These are phyloP conservation scores for Drosophila lacicola DNA, from an alignment of 2,888 invertebrate genomes.

Conservation along the genomic window DNA sequence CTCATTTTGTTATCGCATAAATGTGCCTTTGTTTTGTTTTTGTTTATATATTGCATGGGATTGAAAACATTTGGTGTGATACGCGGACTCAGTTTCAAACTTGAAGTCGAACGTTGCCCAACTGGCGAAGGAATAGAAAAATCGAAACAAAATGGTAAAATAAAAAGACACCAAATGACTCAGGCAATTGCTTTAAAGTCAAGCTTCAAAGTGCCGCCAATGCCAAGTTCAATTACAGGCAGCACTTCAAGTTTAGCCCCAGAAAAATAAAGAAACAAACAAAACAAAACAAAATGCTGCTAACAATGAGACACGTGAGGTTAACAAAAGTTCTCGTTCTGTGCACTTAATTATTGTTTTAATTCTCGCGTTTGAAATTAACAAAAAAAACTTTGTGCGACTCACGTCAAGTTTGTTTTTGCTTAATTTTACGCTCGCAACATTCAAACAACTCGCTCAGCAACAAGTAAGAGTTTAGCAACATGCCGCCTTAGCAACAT, in stretches of 20 bases:
- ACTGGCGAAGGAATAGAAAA: background rate
- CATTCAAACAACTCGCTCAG: background rate
- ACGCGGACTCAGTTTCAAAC: constrained; percentile 56
- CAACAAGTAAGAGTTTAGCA: constrained; percentile 4
- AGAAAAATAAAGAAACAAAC: background rate
- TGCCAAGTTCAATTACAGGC: constrained; percentile 26
- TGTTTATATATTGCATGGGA: constrained; percentile 65
- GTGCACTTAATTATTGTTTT: constrained; percentile 15
- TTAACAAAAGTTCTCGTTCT: constrained; percentile 12
- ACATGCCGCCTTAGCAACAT: background rate
- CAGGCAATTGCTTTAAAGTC: background rate
- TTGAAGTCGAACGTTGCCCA: constrained; percentile 51
- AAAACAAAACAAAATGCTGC: constrained; percentile 15
- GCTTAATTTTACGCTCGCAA: constrained; percentile 1
- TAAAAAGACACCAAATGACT: no score
- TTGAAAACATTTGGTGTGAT: constrained; percentile 62
- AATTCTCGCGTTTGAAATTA: background rate
- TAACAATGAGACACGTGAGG: constrained; percentile 39
- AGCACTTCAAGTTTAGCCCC: constrained; percentile 12
- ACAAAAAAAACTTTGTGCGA: constrained; percentile 23
- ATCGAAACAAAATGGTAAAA: constrained; percentile 40
- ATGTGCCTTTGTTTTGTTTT: constrained; percentile 17
- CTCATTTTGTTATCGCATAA: constrained; percentile 51
- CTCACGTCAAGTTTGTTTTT: constrained; percentile 2
- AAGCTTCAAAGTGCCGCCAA: constrained; percentile 11